A percentile compares a stretch with the other conserved stretches of the same genome.
phyloP scores from a whole-genome alignment of 1,140 invertebrate species.

The Geopemphigus sp. region DNA sequence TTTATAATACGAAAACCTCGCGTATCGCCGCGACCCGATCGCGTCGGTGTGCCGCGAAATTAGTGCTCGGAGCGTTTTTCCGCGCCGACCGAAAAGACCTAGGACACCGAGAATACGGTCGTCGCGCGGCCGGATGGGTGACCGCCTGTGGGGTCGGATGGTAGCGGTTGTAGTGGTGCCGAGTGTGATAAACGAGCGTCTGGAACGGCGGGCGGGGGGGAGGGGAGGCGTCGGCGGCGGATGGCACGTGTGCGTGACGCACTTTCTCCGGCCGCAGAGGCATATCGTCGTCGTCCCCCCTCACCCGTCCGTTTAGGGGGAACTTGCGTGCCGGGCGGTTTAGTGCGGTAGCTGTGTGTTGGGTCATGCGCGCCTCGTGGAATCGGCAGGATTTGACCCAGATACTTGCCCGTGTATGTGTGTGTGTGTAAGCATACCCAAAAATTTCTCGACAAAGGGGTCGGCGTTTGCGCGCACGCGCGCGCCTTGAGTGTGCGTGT shows the following conservation, averaged over 20 bases:
- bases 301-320: neutral
- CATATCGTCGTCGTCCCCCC: no score
- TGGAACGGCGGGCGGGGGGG: neutral
- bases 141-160: neutral
- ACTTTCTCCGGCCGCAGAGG: neutral
- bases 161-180: neutral
- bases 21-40: no score
- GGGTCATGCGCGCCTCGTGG: no score
- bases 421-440: neutral
- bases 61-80: neutral
- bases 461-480: neutral
- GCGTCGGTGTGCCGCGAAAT: no score
- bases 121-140: no score
- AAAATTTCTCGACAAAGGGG: constrained; percentile 3
- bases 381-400: constrained; percentile 23
- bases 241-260: neutral
- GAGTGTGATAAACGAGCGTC: constrained; percentile 19
- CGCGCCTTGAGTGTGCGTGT: no score
- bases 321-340: neutral
- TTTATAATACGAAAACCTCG: no score
- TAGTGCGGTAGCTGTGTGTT: neutral
- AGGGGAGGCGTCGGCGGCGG: no score
- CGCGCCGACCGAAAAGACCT: neutral
- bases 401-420: neutral
- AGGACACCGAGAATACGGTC: constrained; percentile 17